Conservation (phyloP, 2,113 vertebrate genomes). For the Porphyrio hochstetteri region DNA sequence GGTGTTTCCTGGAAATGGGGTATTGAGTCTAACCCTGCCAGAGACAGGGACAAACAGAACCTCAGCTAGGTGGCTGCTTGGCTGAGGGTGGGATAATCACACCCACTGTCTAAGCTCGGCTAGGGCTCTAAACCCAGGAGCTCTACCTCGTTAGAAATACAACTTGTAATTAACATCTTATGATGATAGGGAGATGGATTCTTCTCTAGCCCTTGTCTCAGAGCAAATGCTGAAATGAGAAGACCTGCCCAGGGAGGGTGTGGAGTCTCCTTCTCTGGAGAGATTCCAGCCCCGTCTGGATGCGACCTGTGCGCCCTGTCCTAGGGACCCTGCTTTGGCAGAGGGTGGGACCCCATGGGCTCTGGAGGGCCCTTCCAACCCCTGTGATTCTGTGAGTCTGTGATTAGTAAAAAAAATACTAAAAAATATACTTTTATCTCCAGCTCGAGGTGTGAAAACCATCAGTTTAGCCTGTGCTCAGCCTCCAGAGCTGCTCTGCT, state of each 20-base stretch:
- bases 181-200: neutral
- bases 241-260: neutral
- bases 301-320: too few relatives aligned
- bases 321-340: too few relatives aligned
- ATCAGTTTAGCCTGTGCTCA: neutral
- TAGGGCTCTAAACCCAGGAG: neutral
- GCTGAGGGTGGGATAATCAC: neutral
- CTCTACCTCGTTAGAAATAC: slow-evolving; percentile 36
- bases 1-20: neutral
- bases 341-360: too few relatives aligned
- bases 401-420: neutral
- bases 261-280: too few relatives aligned
- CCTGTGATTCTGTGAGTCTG: too few relatives aligned
- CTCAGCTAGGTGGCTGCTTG: neutral
- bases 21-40: neutral
- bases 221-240: neutral
- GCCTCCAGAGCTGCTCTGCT: neutral
- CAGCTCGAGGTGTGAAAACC: neutral
- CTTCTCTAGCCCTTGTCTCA: neutral
- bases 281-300: too few relatives aligned
- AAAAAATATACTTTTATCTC: neutral
- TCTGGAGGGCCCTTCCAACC: too few relatives aligned
- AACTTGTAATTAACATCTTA: slow-evolving; percentile 22
- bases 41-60: neutral
- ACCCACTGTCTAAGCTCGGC: neutral